Conservation (phyloP, 2,888 invertebrate species). For the Salticus scenicus region DNA sequence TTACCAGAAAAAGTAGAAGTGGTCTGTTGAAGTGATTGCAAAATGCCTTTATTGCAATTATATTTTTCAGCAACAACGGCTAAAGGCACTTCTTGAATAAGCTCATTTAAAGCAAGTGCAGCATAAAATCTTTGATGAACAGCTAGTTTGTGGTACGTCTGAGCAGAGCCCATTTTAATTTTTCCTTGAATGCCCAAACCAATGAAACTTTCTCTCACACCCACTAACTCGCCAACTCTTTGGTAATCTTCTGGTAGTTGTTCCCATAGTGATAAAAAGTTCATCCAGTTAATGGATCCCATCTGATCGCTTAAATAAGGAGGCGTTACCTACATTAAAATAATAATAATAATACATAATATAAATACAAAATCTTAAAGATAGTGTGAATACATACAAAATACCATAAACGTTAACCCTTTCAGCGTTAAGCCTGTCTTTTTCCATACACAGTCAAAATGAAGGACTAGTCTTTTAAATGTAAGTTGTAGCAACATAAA, state of each 20-base stretch:
- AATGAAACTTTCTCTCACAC: conserved; percentile 90
- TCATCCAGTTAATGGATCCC: conserved; percentile 83
- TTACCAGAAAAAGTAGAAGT: conserved; percentile 82
- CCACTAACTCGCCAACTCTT: conserved; percentile 90
- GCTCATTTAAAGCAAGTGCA: conserved; percentile 91
- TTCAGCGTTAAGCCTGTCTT: neutral
- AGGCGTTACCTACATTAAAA: conserved; percentile 83
- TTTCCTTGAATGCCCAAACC: conserved; percentile 78
- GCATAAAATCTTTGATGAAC: conserved; percentile 85
- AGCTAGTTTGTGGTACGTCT: conserved; percentile 76
- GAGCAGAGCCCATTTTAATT: conserved; percentile 77
- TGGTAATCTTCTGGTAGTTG: conserved; percentile 85
- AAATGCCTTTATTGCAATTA: conserved; percentile 88
- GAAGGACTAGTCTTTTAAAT: no score
- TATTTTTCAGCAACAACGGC: conserved; percentile 88
- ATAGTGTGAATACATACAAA: neutral
- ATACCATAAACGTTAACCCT: neutral
- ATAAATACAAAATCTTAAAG: neutral
- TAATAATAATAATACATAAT: no score
- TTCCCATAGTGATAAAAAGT: conserved; percentile 86
- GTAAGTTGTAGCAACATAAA: no score
- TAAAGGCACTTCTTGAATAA: conserved; percentile 92
- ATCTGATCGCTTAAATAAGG: conserved; percentile 89
- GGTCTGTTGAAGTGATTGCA: conserved; percentile 95
- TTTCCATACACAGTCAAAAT: no score